These are phyloP conservation scores for Eurois occulta DNA, from an alignment of 2,888 invertebrate species.

Conservation along the genomic window DNA sequence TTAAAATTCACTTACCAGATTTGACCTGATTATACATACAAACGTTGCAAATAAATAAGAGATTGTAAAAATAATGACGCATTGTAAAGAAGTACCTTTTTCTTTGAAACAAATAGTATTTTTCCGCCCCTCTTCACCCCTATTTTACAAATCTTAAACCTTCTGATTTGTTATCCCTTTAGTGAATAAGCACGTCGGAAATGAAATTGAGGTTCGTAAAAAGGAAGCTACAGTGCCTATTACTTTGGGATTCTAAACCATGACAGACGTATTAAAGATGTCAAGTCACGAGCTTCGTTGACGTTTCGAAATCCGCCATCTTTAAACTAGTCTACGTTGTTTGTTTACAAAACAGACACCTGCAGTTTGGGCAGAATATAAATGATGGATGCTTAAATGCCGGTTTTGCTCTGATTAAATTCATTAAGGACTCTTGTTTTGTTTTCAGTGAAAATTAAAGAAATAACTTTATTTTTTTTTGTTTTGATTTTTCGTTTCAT, in stretches of 20 bases:
- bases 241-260: conserved; percentile 67
- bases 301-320: conserved; percentile 60
- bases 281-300: conserved; percentile 66
- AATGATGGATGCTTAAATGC: conserved; percentile 42
- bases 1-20: background rate
- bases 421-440: conserved; percentile 21
- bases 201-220: conserved; percentile 70
- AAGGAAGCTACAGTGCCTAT: conserved; percentile 49
- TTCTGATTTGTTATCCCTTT: conserved; percentile 28
- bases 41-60: background rate
- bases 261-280: conserved; percentile 65
- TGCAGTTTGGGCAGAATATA: conserved; percentile 53
- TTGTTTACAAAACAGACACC: conserved; percentile 57
- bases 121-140: background rate
- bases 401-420: conserved; percentile 53
- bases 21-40: background rate
- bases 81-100: background rate
- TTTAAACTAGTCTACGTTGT: conserved; percentile 65
- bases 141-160: background rate
- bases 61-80: background rate
- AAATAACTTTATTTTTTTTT: background rate
- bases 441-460: conserved; percentile 11
- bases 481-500: background rate
- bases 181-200: conserved; percentile 64
- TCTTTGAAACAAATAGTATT: background rate